These are phyloP conservation scores for Agrenia bidenticulata DNA, from an alignment of 2,888 invertebrate genomes.

Conservation along the genomic window DNA sequence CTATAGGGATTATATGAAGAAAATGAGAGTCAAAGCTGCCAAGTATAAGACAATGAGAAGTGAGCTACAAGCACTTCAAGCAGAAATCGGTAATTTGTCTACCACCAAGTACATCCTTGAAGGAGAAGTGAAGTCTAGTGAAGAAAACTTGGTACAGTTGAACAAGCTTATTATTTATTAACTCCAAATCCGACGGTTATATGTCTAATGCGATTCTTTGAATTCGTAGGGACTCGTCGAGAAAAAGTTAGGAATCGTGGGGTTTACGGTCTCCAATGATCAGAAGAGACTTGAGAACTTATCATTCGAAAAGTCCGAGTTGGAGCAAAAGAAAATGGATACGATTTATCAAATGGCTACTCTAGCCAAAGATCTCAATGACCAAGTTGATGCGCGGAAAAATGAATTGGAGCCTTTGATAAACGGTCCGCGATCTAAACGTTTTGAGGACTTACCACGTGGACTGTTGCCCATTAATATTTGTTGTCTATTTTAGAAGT, in stretches of 20 bases:
- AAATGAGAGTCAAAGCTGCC: slow-evolving; percentile 74
- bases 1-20: slow-evolving; percentile 79
- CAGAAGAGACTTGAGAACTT: slow-evolving; percentile 59
- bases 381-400: slow-evolving; percentile 65
- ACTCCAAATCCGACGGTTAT: too few relatives aligned
- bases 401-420: slow-evolving; percentile 63
- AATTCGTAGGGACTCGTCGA: slow-evolving; percentile 55
- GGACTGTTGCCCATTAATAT: not conserved
- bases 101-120: slow-evolving; percentile 73
- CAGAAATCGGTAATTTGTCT: slow-evolving; percentile 73
- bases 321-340: slow-evolving; percentile 60
- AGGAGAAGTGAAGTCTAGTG: slow-evolving; percentile 59
- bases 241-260: slow-evolving; percentile 56
- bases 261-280: slow-evolving; percentile 61
- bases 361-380: slow-evolving; percentile 59
- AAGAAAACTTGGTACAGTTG: slow-evolving; percentile 61
- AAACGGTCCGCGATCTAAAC: slow-evolving; percentile 53
- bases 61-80: slow-evolving; percentile 71
- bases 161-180: not conserved
- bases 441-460: not conserved
- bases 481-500: slow-evolving; percentile 10
- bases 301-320: slow-evolving; percentile 59
- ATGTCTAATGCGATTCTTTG: too few relatives aligned
- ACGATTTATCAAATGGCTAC: slow-evolving; percentile 61
- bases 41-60: slow-evolving; percentile 73